Percentiles rank a stretch among this genome's conserved stretches.
phyloP scores from a whole-genome alignment of 2,888 invertebrate genomes.

The Melikaiella ostensackeni region DNA sequence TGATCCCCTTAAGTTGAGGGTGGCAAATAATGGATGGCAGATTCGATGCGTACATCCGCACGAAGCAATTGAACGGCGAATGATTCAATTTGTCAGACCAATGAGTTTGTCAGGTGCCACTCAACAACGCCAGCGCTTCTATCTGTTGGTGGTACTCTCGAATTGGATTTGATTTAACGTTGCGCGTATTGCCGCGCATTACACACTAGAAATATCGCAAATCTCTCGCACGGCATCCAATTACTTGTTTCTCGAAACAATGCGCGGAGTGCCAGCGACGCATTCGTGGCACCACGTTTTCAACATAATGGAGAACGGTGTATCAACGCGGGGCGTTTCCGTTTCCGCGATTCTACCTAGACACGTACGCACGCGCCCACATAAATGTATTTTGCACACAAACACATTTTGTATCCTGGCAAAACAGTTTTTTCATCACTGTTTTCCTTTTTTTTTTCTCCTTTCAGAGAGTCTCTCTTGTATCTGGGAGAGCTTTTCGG shows the following conservation, averaged over 20 bases:
- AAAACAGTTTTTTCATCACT: conserved; percentile 21
- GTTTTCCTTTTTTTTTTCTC: not conserved
- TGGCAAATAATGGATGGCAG: conserved; percentile 55
- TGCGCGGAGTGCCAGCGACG: conserved; percentile 49
- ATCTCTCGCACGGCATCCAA: conserved; percentile 70
- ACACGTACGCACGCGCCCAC: conserved; percentile 18
- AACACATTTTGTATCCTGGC: not conserved
- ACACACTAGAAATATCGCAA: conserved; percentile 74
- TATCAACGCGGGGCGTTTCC: conserved; percentile 55
- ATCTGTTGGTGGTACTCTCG: conserved; percentile 58
- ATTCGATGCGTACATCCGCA: conserved; percentile 65
- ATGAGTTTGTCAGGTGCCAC: conserved; percentile 77
- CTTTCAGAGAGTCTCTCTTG: not conserved
- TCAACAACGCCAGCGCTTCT: conserved; percentile 65
- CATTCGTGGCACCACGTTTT: conserved; percentile 56
- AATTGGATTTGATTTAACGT: conserved; percentile 77
- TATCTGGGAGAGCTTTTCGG: no score
- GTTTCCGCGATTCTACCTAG: conserved; percentile 51
- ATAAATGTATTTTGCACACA: not conserved
- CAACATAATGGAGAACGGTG: conserved; percentile 58
- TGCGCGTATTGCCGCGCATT: conserved; percentile 74
- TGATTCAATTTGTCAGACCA: conserved; percentile 77
- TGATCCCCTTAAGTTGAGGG: conserved; percentile 47
- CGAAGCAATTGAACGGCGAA: conserved; percentile 77
- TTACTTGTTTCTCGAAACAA: conserved; percentile 66